A percentile compares a stretch with the other conserved stretches of the same genome.
Evolutionary conservation across 2,888 invertebrate species (phyloP).

Genomic region (Augiades crinisus): DNA sequence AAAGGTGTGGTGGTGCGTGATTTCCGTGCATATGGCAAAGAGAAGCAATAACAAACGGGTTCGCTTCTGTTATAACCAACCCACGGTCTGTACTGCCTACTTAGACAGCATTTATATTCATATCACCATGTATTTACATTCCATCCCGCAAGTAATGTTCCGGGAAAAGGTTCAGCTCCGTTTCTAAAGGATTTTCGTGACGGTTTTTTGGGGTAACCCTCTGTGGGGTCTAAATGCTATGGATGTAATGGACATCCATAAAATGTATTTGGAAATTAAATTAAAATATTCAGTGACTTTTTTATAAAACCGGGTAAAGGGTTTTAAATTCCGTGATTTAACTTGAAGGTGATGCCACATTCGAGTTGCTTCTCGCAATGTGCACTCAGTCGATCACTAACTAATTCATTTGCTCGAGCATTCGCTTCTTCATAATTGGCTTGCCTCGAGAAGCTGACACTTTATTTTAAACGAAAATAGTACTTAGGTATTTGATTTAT

Average conservation of each 20-base stretch:
- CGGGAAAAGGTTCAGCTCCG: slow-evolving; percentile 21
- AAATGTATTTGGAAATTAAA: slow-evolving; percentile 6
- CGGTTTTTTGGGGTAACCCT: slow-evolving; percentile 22
- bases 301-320: too few species aligned
- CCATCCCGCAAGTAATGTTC: slow-evolving; percentile 56
- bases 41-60: slow-evolving; percentile 36
- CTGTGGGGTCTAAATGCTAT: slow-evolving; percentile 1
- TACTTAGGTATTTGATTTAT: too few species aligned
- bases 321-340: too few species aligned
- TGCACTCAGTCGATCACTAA: too few species aligned
- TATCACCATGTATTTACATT: slow-evolving; percentile 77
- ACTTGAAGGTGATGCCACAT: too few species aligned
- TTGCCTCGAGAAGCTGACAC: too few species aligned
- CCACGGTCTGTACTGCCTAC: slow-evolving; percentile 47
- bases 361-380: too few species aligned
- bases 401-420: too few species aligned
- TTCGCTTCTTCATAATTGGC: too few species aligned
- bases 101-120: slow-evolving; percentile 78
- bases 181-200: slow-evolving; percentile 23
- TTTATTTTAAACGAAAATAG: too few species aligned
- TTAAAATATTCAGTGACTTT: too few species aligned
- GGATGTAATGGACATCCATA: slow-evolving; percentile 1
- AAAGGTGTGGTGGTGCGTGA: slow-evolving; percentile 6
- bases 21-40: slow-evolving; percentile 32
- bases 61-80: slow-evolving; percentile 38